A percentile compares a stretch with the other conserved stretches of the same genome.
Evolutionary conservation across 2,113 vertebrate genomes (phyloP).

Genomic region (Leiothrix lutea): DNA sequence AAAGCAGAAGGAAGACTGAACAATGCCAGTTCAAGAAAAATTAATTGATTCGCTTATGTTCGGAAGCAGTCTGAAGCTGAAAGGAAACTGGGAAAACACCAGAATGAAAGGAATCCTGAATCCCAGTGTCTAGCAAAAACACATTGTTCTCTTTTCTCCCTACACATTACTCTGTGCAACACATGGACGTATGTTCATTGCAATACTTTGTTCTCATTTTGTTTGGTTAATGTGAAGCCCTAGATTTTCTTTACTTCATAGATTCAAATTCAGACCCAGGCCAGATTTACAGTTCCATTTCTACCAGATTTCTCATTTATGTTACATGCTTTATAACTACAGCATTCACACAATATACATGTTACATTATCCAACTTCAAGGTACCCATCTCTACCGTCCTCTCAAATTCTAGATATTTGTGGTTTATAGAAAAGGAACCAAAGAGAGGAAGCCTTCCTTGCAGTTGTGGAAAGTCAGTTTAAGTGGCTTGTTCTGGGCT

Average conservation of each 20-base stretch:
- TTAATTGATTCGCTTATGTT: not conserved
- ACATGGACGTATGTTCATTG: not conserved
- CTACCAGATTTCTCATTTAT: not conserved
- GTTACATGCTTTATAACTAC: not conserved
- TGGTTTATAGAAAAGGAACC: not conserved
- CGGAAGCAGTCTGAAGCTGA: not conserved
- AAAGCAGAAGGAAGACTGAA: not conserved
- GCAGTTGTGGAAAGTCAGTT: not conserved
- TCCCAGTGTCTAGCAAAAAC: not conserved
- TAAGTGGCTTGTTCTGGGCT: not conserved
- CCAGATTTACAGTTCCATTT: not conserved
- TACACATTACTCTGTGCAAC: not conserved
- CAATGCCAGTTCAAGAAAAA: not conserved
- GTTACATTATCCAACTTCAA: not conserved
- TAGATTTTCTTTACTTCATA: not conserved
- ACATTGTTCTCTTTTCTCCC: not conserved
- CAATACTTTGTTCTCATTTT: not conserved
- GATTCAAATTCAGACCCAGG: not conserved
- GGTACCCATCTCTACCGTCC: accelerated
- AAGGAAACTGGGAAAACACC: not conserved
- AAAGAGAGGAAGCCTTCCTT: not conserved
- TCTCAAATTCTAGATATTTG: not conserved
- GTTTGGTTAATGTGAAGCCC: not conserved
- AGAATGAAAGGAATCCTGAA: not conserved
- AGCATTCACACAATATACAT: not conserved